A percentile compares a stretch with the other conserved stretches of the same genome.
Evolutionary conservation across 2,888 invertebrate species (phyloP).

Genomic region (Acronicta psi): DNA sequence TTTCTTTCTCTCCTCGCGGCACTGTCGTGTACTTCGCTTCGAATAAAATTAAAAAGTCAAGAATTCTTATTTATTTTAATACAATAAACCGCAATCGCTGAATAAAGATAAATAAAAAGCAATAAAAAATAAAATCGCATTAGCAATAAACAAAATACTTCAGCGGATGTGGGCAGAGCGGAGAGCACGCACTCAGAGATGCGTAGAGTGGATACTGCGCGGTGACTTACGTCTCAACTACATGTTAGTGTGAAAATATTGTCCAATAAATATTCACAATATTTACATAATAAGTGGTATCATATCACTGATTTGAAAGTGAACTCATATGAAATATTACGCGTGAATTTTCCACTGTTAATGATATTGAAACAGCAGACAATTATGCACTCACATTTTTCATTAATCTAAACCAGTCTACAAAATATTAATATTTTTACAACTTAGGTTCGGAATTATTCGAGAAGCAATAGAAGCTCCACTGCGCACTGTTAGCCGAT

Average conservation of each 20-base stretch:
- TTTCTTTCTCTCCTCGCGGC: constrained; percentile 87
- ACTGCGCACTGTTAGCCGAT: constrained; percentile 72
- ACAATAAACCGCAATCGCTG: constrained; percentile 89
- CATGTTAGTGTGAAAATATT: background rate
- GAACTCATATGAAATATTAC: background rate
- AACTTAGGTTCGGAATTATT: constrained; percentile 39
- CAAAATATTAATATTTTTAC: background rate
- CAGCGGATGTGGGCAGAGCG: constrained; percentile 88
- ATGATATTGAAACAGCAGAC: background rate
- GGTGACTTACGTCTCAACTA: constrained; percentile 16
- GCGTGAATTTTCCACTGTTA: background rate
- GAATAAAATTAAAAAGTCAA: constrained; percentile 89
- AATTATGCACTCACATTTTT: background rate
- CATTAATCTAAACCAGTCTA: background rate
- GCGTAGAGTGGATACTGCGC: constrained; percentile 68
- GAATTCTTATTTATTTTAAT: constrained; percentile 90
- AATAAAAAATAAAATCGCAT: constrained; percentile 89
- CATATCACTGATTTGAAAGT: background rate
- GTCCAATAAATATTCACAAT: background rate
- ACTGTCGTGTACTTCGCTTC: constrained; percentile 87
- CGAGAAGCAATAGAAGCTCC: constrained; percentile 66
- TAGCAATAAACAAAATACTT: constrained; percentile 90
- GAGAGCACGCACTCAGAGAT: constrained; percentile 75
- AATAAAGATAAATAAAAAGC: constrained; percentile 89
- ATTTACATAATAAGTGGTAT: background rate